Base-by-base conservation (phyloP, 2,113 vertebrate genomes). In the Rhinogobius similis region DNA sequence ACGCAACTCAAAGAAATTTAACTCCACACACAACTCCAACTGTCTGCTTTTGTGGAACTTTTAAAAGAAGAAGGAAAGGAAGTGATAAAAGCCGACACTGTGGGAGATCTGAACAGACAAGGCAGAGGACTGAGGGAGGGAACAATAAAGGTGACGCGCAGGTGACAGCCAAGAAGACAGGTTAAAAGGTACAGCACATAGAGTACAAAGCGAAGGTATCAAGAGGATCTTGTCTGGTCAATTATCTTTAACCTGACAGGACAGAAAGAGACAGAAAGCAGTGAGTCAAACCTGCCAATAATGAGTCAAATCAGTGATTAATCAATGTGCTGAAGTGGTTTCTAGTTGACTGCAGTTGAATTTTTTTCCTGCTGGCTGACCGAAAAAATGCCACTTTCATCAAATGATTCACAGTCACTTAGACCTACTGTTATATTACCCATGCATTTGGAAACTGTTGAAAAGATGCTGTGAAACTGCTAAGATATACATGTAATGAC, bases 1-100 rank as follows among this genome's bases (percentile, higher is more conserved):
- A 50, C 24, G 38, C 12, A 59, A 48, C 23, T 67, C 68, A 76
- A 44, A 41, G 16, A 23, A 71, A 68, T 65, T 65, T 39, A 36
- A 63, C 59, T 55, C 68, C 48, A 20, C 63, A 4, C 32, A 27
- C 24, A 20, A 23, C 21, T 53, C 48, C 41, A 39, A 24, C 48
- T 59, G 52, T 10, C n/a, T 29, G 56, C 58, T 67, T 50, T 70
- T 58, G 20, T 53, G 52, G 36, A 53, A 61, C 18, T 16, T 2
- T 24, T 43, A 21, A 0, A 20, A 72, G 1, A 53, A 0, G 21
- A 12, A 50, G 3, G 39, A 36, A 41, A 44, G 16, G 16, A 41
- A 67, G 2, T 32, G 61, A 21, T 6, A 43, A 16, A 63, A 23
- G 61, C 21, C 1, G 32, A 50, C 36, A 20, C 10, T 11, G 29